These are phyloP conservation scores for Peromyscus nudipes DNA, from an alignment of 2,797 vertebrate species.

Conservation along the genomic window DNA sequence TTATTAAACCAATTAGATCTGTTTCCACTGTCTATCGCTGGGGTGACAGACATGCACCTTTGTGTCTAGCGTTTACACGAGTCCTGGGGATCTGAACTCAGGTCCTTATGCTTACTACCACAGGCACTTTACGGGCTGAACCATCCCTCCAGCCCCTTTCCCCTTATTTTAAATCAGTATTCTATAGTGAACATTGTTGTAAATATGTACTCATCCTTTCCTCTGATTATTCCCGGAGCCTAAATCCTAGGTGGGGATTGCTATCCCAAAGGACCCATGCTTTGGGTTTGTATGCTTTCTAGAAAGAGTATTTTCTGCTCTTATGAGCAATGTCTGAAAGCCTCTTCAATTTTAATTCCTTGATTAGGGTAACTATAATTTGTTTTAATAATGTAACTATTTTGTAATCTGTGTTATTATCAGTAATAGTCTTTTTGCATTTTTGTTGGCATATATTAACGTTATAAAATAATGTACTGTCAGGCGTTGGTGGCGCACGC, in stretches of 20 bases:
- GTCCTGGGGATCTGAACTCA: not conserved
- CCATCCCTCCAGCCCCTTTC: not conserved
- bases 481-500: no score
- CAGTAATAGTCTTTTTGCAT: not conserved
- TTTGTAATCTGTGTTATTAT: conserved; percentile 32
- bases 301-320: not conserved
- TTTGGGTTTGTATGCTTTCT: not conserved
- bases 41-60: not conserved
- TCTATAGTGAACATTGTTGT: not conserved
- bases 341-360: not conserved
- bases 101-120: not conserved
- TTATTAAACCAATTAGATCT: not conserved
- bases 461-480: not conserved
- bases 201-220: not conserved
- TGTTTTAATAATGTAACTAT: conserved; percentile 29
- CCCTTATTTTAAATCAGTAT: not conserved
- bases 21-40: not conserved
- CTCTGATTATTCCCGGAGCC: not conserved
- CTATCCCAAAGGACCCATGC: not conserved
- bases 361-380: not conserved
- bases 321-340: not conserved
- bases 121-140: not conserved
- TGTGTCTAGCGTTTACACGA: no score
- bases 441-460: not conserved
- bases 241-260: not conserved